Conservation (phyloP, 2,888 invertebrate genomes). For the Rhabditoides inermis region DNA sequence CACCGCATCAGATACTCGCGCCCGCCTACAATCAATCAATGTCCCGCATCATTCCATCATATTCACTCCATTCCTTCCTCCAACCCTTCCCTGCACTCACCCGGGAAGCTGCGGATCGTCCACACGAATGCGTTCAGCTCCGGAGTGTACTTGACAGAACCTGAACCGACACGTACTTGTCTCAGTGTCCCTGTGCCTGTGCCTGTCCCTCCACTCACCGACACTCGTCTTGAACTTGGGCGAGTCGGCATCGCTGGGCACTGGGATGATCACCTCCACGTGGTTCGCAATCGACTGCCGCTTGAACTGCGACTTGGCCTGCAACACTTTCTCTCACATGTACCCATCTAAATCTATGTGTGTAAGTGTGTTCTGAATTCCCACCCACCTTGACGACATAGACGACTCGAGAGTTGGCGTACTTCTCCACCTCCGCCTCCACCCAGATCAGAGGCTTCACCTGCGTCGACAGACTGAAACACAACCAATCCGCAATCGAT, state of each 20-base stretch:
- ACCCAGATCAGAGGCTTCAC: constrained; percentile 98
- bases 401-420: constrained; percentile 90
- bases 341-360: neutral
- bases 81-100: too few species aligned
- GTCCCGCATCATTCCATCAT: neutral
- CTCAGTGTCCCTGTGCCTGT: too few species aligned
- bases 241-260: constrained; percentile 91
- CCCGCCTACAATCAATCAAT: constrained; percentile 64
- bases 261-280: constrained; percentile 91
- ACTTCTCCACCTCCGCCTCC: constrained; percentile 94
- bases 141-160: constrained; percentile 91
- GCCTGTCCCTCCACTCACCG: too few species aligned
- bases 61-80: too few species aligned
- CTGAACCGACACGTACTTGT: too few species aligned
- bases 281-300: constrained; percentile 94
- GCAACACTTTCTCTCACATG: constrained; percentile 56
- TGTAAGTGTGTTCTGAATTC: neutral
- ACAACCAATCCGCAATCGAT: too few species aligned
- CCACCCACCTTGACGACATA: constrained; percentile 78
- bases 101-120: constrained; percentile 56
- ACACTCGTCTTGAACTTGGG: constrained; percentile 72
- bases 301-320: constrained; percentile 93
- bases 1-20: constrained; percentile 97
- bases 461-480: constrained; percentile 20
- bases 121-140: constrained; percentile 93